phyloP scores from a whole-genome alignment of 2,888 invertebrate genomes.

The Venusia cambrica region DNA sequence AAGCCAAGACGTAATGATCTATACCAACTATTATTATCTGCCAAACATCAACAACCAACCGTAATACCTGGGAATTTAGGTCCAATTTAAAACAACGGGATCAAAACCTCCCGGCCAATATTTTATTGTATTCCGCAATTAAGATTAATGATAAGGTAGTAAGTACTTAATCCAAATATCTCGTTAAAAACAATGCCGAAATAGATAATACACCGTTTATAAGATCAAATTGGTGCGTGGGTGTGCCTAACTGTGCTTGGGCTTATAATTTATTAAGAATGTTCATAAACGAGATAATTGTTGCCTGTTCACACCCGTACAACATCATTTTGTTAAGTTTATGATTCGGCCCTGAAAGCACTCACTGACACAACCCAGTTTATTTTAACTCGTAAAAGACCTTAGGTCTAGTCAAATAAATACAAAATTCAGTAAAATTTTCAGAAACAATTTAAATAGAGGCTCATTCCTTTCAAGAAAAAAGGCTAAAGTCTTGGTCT shows the following conservation, averaged over 20 bases:
- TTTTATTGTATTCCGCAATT: slow-evolving; percentile 80
- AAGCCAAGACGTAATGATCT: slow-evolving; percentile 67
- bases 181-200: slow-evolving; percentile 60
- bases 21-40: slow-evolving; percentile 61
- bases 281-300: slow-evolving; percentile 40
- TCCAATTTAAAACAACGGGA: slow-evolving; percentile 41
- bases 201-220: slow-evolving; percentile 59
- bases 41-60: slow-evolving; percentile 45
- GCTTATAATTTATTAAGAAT: slow-evolving; percentile 46
- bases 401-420: no score
- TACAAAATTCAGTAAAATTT: no score
- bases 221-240: slow-evolving; percentile 64
- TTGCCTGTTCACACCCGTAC: slow-evolving; percentile 27
- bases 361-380: not conserved
- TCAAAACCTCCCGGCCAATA: slow-evolving; percentile 58
- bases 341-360: slow-evolving; percentile 3
- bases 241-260: slow-evolving; percentile 48
- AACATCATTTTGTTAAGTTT: slow-evolving; percentile 18
- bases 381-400: slow-evolving; percentile 1
- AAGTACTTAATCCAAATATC: slow-evolving; percentile 79
- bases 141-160: slow-evolving; percentile 79
- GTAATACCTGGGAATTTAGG: slow-evolving; percentile 47
- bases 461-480: no score
- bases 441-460: no score
- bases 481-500: no score